Base-by-base conservation (phyloP, 1,140 invertebrate species). In the Globodera rostochiensis region DNA sequence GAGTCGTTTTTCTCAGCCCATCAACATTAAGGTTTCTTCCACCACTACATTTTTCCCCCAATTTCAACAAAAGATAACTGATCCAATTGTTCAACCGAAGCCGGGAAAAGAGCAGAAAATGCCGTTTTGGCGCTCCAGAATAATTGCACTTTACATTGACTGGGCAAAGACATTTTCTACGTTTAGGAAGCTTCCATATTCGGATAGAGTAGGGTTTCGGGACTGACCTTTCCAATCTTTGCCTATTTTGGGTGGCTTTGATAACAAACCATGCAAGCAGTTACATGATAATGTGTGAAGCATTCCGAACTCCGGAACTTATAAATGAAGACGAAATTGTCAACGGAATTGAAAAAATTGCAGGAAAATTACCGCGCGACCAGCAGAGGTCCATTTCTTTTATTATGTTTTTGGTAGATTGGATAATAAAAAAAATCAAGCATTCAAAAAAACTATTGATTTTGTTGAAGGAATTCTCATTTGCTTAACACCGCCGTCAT, bases 241-340 rank as follows among this genome's bases (percentile, higher is more conserved):
- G 11, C 11, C 9, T 53, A 77, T 79, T 19, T 15, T 67, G 85
- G 87, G 81, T 89, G 73, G 88, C 88, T 19, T 80, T 89, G 74
- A 90, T 89, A 25, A 89, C 84, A 13, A 89, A 89, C 79, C 88
- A 89, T 76, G 88, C 88, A 0, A 85, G 80, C 19, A 86, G 84
- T n/a, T 89, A 87, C 78, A 88, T 89, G 87, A 89, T 89, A 11
- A 89, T 90, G 88, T 90, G 88, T 80, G 88, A 89, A 82, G 88
- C 89, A 49, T 89, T 89, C 67, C 84, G 88, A 36, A 89, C 88
- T 11, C 88, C 88, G 47, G 87, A 88, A 67, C 79, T 90, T 49
- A 82, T 85, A 49, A 85, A 73, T 64, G 87, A 88, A 64, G 80
- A 86, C 9, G 70, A 78, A 78, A 78, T 78, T 47, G 45, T 75